Percentiles rank a stretch among this genome's conserved stretches.
Conservation (phyloP, 2,888 invertebrate species). For the Tenthredo distinguenda region DNA sequence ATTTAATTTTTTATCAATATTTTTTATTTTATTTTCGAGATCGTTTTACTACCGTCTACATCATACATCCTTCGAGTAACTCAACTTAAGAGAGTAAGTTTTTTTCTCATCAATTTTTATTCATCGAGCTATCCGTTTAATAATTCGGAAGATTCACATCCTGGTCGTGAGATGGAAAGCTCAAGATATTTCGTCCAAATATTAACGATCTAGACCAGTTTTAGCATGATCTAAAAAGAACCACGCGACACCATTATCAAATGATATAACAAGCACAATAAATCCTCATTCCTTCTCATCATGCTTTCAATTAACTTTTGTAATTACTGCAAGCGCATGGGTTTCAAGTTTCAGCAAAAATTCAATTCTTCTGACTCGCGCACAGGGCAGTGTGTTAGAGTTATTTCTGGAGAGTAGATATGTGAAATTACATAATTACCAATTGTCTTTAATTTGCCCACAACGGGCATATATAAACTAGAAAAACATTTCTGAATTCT, state of each 20-base stretch:
- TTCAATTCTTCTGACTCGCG: constrained; percentile 18
- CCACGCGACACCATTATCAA: constrained; percentile 5
- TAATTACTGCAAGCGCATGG: constrained; percentile 62
- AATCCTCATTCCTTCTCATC: constrained; percentile 66
- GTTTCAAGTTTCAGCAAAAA: constrained; percentile 63
- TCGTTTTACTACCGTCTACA: neutral
- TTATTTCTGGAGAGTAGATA: constrained; percentile 28
- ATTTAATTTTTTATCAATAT: constrained; percentile 25
- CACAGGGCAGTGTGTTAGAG: neutral
- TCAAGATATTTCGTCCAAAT: neutral
- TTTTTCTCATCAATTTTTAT: constrained; percentile 1
- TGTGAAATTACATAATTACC: constrained; percentile 54
- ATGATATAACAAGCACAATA: constrained; percentile 59
- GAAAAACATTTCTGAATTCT: constrained; percentile 25
- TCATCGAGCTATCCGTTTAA: neutral
- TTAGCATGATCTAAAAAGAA: neutral
- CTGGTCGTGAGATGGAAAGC: neutral
- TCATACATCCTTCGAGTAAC: neutral
- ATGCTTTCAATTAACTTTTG: constrained; percentile 66
- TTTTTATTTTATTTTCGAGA: neutral
- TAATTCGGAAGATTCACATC: neutral
- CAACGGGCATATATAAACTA: constrained; percentile 60
- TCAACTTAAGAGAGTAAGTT: neutral
- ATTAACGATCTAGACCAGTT: neutral
- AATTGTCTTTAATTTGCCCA: constrained; percentile 65